Evolutionary conservation across 2,888 invertebrate species (phyloP).

Genomic region (Pilophorus perplexus): DNA sequence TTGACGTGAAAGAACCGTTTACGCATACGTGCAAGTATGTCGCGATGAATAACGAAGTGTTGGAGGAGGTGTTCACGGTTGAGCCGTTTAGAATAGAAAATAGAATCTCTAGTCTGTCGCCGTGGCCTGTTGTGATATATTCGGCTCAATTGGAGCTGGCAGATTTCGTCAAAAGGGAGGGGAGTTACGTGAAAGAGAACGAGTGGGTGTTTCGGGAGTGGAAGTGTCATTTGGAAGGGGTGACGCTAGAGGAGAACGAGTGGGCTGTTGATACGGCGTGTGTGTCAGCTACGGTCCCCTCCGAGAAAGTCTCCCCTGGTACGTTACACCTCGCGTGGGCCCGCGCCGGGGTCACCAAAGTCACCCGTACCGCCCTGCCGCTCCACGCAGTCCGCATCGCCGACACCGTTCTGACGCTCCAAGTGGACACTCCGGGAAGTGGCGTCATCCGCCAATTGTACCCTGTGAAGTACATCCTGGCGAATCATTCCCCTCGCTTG

Average conservation of each 20-base stretch:
- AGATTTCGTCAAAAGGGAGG: conserved; percentile 28
- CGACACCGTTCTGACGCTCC: background rate
- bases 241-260: conserved; percentile 16
- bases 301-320: background rate
- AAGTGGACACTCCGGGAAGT: conserved; percentile 53
- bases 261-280: conserved; percentile 15
- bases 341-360: background rate
- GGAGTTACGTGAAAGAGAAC: too few relatives aligned
- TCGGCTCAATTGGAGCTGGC: conserved; percentile 65
- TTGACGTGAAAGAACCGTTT: conserved; percentile 64
- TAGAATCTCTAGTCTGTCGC: conserved; percentile 65
- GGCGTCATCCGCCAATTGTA: conserved; percentile 59
- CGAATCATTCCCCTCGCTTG: conserved; percentile 65
- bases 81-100: conserved; percentile 70
- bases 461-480: conserved; percentile 66
- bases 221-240: conserved; percentile 14
- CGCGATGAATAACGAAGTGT: conserved; percentile 63
- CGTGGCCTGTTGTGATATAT: conserved; percentile 67
- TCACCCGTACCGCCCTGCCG: background rate
- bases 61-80: conserved; percentile 64
- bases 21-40: conserved; percentile 66
- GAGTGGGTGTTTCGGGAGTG: background rate
- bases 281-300: background rate
- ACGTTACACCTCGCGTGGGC: conserved; percentile 21
- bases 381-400: conserved; percentile 18